Evolutionary conservation across 2,888 invertebrate species (phyloP), one percentile per base, ranked within the genome.

Genomic region (Atrina japonica): DNA sequence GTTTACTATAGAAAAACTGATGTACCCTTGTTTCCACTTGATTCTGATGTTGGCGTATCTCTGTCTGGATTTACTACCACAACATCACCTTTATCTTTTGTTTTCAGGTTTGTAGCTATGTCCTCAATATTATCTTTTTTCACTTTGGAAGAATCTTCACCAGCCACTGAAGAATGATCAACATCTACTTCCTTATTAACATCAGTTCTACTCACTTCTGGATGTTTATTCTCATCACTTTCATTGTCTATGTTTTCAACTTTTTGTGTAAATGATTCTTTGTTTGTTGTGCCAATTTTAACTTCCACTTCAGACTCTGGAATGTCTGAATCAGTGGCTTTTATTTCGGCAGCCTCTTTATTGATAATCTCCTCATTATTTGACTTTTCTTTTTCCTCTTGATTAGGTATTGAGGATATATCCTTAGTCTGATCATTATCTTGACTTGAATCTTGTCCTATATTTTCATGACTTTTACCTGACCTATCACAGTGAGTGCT

Each of bases 31-130:
- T 71, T 79, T 21, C 74, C 84, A 70, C 80, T 86, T 9, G 82
- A 81, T 18, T 85, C 85, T 6, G 86, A 79, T 0, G 78, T 78
- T 11, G 85, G 80, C 7, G 86, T 83, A 11, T 78, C 81, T 30
- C 81, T 73, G 49, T 81, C 82, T 35, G 86, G 82, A 29, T 87
- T 87, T n/a, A 88, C 87, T 0, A 87, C 80, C 30, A 88, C 85
- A 77, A 86, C 77, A 70, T 88, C 88, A 45, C 86, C 87, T 64
- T 84, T 87, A 29, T 83, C 82, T 59, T 81, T 83, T 21, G 83
- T 86, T 58, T 64, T 66, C 27, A 50, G 23, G 45, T 61, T 74
- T 11, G 55, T 55, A 23, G 23, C 50, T 27, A 47, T 59, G n/a
- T n/a, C n/a, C 29, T 49, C 45, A 9, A 61, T 56, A n/a, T 58